These are phyloP conservation scores for Sceliomorpha sp. DNA, from an alignment of 2,888 invertebrate species.

Conservation along the genomic window DNA sequence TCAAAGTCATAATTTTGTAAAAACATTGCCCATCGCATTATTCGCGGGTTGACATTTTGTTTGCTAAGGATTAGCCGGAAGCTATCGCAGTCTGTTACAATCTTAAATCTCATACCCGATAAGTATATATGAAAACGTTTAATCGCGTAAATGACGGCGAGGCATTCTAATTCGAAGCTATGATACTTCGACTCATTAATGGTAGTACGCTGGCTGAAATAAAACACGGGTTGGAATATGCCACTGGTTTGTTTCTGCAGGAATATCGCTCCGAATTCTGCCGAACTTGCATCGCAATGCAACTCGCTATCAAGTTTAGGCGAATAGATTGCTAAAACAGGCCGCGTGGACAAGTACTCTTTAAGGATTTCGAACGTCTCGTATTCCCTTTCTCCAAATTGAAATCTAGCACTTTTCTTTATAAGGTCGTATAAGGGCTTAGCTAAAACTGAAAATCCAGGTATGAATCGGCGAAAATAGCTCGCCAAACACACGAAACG, in stretches of 20 bases:
- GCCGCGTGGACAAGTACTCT: conserved; percentile 19
- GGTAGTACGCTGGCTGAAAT: conserved; percentile 58
- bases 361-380: too few species aligned
- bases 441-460: conserved; percentile 39
- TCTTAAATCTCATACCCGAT: conserved; percentile 58
- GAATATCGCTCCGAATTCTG: conserved; percentile 50
- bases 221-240: conserved; percentile 51
- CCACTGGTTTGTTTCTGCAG: conserved; percentile 50
- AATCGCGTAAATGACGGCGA: conserved; percentile 64
- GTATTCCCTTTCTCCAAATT: too few species aligned
- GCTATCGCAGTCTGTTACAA: conserved; percentile 66
- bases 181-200: conserved; percentile 60
- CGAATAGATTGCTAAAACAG: conserved; percentile 48
- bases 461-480: conserved; percentile 54
- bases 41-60: conserved; percentile 49
- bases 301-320: conserved; percentile 48
- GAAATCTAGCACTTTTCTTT: too few species aligned
- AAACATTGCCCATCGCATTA: conserved; percentile 51
- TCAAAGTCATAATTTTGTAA: conserved; percentile 48
- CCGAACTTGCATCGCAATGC: conserved; percentile 58
- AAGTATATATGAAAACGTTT: conserved; percentile 65
- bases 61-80: conserved; percentile 54
- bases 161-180: conserved; percentile 63
- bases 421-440: conserved; percentile 51
- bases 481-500: conserved; percentile 48